Percentiles rank a stretch among this genome's conserved stretches.
These are phyloP conservation scores for Chauna torquata DNA, from an alignment of 2,113 vertebrate genomes.

Conservation along the genomic window DNA sequence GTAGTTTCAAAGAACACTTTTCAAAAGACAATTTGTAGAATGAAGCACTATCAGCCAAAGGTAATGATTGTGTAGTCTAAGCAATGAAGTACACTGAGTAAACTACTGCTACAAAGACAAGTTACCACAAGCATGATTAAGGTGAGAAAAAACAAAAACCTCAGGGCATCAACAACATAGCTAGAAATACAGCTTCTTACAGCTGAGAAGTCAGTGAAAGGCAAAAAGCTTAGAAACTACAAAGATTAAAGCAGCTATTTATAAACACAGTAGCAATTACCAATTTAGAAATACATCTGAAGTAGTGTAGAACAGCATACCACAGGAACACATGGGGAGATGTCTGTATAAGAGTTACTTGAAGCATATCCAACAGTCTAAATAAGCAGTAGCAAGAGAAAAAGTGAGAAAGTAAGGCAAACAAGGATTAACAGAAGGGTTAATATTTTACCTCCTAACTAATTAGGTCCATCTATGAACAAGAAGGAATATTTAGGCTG, in stretches of 20 bases:
- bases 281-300: background rate
- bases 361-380: background rate
- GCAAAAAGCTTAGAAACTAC: background rate
- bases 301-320: background rate
- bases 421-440: background rate
- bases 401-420: background rate
- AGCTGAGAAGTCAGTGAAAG: background rate
- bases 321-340: background rate
- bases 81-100: background rate
- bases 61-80: background rate
- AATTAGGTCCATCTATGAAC: background rate
- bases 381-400: background rate
- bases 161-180: background rate
- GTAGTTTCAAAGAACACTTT: background rate
- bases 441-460: background rate
- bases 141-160: background rate
- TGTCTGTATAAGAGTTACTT: background rate
- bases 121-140: background rate
- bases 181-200: background rate
- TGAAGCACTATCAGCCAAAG: background rate
- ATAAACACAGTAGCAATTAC: background rate
- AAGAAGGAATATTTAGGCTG: background rate
- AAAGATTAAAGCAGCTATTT: background rate
- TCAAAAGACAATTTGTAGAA: background rate
- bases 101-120: background rate